Base-by-base conservation (phyloP, 1,140 invertebrate genomes). In the Aphelinus certus region DNA sequence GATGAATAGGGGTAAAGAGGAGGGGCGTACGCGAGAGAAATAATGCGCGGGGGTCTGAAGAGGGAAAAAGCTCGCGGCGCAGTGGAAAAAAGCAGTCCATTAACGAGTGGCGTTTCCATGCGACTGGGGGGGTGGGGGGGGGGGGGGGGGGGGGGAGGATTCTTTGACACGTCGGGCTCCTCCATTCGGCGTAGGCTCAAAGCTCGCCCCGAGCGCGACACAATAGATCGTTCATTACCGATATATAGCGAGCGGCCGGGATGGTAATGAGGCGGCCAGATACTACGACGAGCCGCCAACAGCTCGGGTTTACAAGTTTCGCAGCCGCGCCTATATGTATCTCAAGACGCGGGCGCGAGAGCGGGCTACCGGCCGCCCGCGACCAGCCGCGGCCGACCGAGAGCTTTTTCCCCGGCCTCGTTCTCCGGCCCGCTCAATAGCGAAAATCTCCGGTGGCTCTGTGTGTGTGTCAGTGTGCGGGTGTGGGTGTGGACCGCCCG, bases 41-140 rank as follows among this genome's bases (percentile, higher is more conserved):
- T 9, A 53, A 53, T 6, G 51, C 9, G 4, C 4, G 9, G 51
- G 9, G 4, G 51, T 53, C 4, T 53, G 51, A 53, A 53, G 51
- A 9, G 51, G 51, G 26, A 26, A 26, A 26, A 26, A 26, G 26
- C 42, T 63, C 7, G 45, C 42, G 26, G 46, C 26, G 26, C 3
- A 58, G 46, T 56, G n/a, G 45, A 63, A 75, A 57, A 68, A 77
- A 76, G 75, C 66, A 80, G 80, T 84, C 82, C 83, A 84, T 84
- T 83, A 84, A 84, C 82, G 82, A 83, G 82, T 83, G 76, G 79
- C 82, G 79, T 84, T 84, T 82, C 82, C 80, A 71, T 61, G 63
- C 53, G 26, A 26, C 26, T 26, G 26, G 26, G 26, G 26, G 26
- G 26, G 0, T 0, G 26, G 26, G 26, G 26, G 26, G 26, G 26